phyloP scores from a whole-genome alignment of 2,888 invertebrate species.

The Pemphredon lugubris region DNA sequence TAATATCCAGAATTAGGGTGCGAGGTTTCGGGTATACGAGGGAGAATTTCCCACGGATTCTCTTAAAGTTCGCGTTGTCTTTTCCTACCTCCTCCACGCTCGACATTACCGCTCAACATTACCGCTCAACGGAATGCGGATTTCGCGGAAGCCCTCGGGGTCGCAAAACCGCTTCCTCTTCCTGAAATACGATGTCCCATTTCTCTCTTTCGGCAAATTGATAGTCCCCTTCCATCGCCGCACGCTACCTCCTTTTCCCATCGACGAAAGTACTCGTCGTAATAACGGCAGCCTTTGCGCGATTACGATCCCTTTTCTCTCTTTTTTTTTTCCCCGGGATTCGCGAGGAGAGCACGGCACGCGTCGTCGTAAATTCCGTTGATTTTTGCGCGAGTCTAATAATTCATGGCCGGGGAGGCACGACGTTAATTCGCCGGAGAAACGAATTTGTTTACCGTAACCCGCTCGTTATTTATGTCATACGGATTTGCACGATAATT shows the following conservation, averaged over 20 bases:
- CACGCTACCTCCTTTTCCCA: neutral
- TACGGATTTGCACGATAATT: too few relatives aligned
- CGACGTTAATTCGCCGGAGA: conserved; percentile 34
- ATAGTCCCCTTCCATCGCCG: neutral
- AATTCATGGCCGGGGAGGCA: conserved; percentile 27
- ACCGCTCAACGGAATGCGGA: too few relatives aligned
- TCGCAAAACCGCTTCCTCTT: too few relatives aligned
- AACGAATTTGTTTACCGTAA: conserved; percentile 39
- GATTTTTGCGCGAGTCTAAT: neutral
- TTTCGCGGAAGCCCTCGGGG: too few relatives aligned
- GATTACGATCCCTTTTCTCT: too few relatives aligned
- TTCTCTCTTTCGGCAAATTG: conserved; percentile 2
- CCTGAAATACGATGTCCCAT: neutral
- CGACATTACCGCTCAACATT: too few relatives aligned
- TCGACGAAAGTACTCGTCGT: neutral
- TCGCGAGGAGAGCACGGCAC: neutral
- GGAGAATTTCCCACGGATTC: neutral
- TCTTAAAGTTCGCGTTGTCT: neutral
- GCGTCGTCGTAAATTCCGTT: conserved; percentile 38
- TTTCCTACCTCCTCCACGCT: neutral
- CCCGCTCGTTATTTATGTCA: too few relatives aligned
- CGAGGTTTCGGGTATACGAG: neutral
- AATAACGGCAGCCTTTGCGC: neutral
- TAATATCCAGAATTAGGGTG: conserved; percentile 7
- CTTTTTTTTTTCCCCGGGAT: conserved; percentile 1